Conservation (phyloP, 2,888 invertebrate genomes). For the Andrena marginata region DNA sequence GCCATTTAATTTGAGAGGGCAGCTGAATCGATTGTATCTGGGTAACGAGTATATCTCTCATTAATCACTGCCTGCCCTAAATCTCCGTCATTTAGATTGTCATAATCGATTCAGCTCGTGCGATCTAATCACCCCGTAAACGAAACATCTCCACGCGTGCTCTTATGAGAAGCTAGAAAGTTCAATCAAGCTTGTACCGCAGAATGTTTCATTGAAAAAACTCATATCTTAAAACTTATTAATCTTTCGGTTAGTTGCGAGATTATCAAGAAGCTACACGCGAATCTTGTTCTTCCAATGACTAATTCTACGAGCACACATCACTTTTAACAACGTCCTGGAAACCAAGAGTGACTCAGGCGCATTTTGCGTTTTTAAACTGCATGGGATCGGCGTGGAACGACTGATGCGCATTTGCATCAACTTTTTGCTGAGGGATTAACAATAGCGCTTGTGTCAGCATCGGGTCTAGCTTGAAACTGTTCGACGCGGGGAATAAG, state of each 20-base stretch:
- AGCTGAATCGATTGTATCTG: constrained; percentile 46
- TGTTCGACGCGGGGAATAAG: constrained; percentile 53
- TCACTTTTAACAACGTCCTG: not conserved
- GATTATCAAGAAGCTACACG: no score
- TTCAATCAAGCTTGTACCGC: no score
- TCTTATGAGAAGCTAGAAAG: no score
- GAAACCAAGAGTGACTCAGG: constrained; percentile 10
- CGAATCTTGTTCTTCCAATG: not conserved
- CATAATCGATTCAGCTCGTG: not conserved
- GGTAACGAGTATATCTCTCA: constrained; percentile 8
- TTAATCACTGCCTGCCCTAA: constrained; percentile 42
- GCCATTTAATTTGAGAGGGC: constrained; percentile 8
- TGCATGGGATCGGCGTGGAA: not conserved
- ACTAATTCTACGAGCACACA: not conserved
- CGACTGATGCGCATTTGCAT: not conserved
- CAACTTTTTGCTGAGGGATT: constrained; percentile 31
- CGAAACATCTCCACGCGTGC: not conserved
- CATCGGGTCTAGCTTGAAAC: constrained; percentile 43
- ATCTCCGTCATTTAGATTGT: constrained; percentile 22
- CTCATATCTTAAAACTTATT: no score
- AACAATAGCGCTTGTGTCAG: constrained; percentile 58
- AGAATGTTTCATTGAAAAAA: no score
- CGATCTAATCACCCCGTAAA: not conserved
- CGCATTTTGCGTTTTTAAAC: not conserved
- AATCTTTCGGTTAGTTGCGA: no score